phyloP scores from a whole-genome alignment of 2,888 invertebrate species.

The Clitarchus hookeri region DNA sequence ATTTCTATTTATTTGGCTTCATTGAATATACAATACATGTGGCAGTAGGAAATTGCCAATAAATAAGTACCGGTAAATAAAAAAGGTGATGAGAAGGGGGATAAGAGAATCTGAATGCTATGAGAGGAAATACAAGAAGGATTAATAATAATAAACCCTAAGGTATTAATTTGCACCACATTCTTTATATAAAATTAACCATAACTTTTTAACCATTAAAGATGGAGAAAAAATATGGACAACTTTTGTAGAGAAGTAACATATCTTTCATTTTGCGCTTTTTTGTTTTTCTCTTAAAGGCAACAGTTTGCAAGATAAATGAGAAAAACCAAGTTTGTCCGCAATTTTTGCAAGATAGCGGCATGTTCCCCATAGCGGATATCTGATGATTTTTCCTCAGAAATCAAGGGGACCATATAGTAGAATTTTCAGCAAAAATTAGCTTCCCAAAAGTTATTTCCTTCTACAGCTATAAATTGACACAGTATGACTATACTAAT shows the following conservation, averaged over 20 bases:
- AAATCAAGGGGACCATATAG: background rate
- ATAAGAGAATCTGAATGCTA: too few species aligned
- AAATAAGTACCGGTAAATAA: too few species aligned
- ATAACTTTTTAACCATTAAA: background rate
- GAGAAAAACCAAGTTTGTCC: background rate
- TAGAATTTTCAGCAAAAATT: background rate
- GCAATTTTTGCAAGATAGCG: background rate
- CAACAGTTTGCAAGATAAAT: background rate
- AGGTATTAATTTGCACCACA: background rate
- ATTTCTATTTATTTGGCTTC: background rate
- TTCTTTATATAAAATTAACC: background rate
- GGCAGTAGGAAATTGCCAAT: too few species aligned
- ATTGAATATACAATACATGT: background rate
- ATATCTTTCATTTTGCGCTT: background rate
- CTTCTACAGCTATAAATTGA: background rate
- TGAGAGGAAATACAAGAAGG: too few species aligned
- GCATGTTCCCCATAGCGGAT: background rate
- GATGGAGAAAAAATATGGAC: background rate
- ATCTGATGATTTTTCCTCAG: background rate
- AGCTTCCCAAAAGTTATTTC: background rate
- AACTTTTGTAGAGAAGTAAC: background rate
- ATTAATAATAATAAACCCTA: background rate
- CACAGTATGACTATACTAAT: constrained; percentile 12
- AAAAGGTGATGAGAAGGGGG: too few species aligned
- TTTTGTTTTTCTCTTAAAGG: background rate